These are phyloP conservation scores for Platysteira castanea DNA, from an alignment of 2,113 vertebrate species.

Conservation along the genomic window DNA sequence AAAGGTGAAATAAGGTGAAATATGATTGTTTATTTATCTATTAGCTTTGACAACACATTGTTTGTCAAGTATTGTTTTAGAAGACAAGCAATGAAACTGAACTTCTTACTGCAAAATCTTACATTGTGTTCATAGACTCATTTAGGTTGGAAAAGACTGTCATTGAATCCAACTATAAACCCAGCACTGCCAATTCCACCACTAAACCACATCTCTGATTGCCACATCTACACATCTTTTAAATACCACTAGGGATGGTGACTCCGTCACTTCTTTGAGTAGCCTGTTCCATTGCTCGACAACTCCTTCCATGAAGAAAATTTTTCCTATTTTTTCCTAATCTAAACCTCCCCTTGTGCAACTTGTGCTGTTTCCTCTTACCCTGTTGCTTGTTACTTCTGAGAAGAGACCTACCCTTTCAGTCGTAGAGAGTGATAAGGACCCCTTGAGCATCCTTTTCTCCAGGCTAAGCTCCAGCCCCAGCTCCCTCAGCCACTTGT, in stretches of 20 bases:
- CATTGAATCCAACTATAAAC: background rate
- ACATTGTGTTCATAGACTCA: background rate
- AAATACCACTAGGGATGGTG: accelerated
- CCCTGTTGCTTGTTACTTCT: background rate
- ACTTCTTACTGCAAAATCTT: background rate
- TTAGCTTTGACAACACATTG: background rate
- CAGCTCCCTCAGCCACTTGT: accelerated
- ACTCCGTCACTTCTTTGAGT: background rate
- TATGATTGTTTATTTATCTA: background rate
- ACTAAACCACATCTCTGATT: accelerated
- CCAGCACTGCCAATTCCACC: background rate
- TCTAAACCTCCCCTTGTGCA: background rate
- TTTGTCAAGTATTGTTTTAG: background rate
- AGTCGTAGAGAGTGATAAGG: no score
- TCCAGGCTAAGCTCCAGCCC: background rate
- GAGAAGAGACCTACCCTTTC: background rate
- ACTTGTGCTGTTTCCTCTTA: background rate
- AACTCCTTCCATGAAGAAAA: background rate
- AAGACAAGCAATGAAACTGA: background rate
- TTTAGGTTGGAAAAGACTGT: background rate
- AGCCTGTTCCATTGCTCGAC: background rate
- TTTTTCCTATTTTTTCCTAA: background rate
- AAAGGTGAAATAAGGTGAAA: background rate
- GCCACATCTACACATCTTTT: accelerated
- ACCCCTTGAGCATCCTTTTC: background rate